A percentile compares a stretch with the other conserved stretches of the same genome.
These are phyloP conservation scores for Xiphophorus hellerii DNA, from an alignment of 2,113 vertebrate species.

Conservation along the genomic window DNA sequence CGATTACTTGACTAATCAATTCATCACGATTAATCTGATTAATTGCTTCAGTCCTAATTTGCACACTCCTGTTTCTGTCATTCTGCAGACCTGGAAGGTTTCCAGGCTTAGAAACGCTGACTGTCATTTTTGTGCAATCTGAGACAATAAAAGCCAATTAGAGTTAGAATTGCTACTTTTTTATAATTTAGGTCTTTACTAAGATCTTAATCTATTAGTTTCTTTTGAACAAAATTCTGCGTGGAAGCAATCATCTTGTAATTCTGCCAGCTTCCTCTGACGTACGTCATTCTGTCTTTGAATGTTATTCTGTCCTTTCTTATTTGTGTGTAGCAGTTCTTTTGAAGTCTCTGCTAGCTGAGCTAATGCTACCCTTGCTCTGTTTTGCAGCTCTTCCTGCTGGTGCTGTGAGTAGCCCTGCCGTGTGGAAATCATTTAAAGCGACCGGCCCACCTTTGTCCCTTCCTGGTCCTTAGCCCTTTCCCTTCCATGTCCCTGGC, in stretches of 20 bases:
- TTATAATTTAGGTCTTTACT: background rate
- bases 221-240: background rate
- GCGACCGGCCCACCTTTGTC: constrained; percentile 45
- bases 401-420: constrained; percentile 61
- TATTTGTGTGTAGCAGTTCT: constrained; percentile 30
- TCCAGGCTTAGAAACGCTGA: too few relatives aligned
- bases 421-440: constrained; percentile 48
- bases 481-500: constrained; percentile 49
- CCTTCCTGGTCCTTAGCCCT: constrained; percentile 41
- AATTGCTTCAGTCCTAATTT: too few relatives aligned
- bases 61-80: too few relatives aligned
- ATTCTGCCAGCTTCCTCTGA: background rate
- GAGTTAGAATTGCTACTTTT: too few relatives aligned
- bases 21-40: too few relatives aligned
- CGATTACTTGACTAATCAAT: too few relatives aligned
- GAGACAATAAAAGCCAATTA: too few relatives aligned
- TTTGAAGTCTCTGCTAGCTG: constrained; percentile 34
- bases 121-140: too few relatives aligned
- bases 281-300: background rate
- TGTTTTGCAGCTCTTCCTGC: constrained; percentile 66
- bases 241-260: background rate
- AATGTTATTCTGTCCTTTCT: constrained; percentile 30
- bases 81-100: background rate
- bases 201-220: background rate
- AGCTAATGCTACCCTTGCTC: constrained; percentile 47